Conservation (phyloP, 2,888 invertebrate species). For the Heterodera filipjevi region DNA sequence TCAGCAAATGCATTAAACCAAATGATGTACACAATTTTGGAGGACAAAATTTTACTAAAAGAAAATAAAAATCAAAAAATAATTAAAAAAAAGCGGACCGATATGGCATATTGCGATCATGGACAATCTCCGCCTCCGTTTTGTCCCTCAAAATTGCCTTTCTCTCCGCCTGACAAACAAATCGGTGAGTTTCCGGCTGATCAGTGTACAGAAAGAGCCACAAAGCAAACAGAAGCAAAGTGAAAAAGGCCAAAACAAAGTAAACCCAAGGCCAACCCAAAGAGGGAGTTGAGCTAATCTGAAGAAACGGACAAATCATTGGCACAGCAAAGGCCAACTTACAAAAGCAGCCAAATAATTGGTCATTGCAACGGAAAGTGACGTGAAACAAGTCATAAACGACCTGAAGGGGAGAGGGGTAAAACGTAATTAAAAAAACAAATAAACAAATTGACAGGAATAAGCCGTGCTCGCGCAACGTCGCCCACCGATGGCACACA, state of each 20-base stretch:
- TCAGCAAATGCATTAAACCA: slow-evolving; percentile 60
- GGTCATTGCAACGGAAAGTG: slow-evolving; percentile 59
- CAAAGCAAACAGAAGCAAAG: slow-evolving; percentile 34
- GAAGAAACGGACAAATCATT: neutral
- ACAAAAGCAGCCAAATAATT: slow-evolving; percentile 59
- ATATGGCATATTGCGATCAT: slow-evolving; percentile 57
- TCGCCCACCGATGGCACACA: slow-evolving; percentile 59
- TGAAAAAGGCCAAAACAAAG: slow-evolving; percentile 39
- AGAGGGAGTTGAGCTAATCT: slow-evolving; percentile 34
- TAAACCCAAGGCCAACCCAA: slow-evolving; percentile 51
- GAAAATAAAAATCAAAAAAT: neutral
- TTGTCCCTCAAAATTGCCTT: slow-evolving; percentile 53
- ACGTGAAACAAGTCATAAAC: slow-evolving; percentile 56
- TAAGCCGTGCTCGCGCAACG: slow-evolving; percentile 55
- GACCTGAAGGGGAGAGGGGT: slow-evolving; percentile 16
- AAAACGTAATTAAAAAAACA: neutral
- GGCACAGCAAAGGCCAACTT: neutral
- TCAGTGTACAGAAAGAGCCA: slow-evolving; percentile 44
- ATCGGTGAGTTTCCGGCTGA: slow-evolving; percentile 37
- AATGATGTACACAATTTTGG: slow-evolving; percentile 37
- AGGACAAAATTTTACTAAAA: slow-evolving; percentile 27
- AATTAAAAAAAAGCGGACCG: slow-evolving; percentile 37
- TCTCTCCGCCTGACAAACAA: slow-evolving; percentile 42
- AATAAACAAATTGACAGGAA: slow-evolving; percentile 44
- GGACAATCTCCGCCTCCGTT: slow-evolving; percentile 53